Percentiles rank a stretch among this genome's conserved stretches.
phyloP scores from a whole-genome alignment of 1,140 invertebrate species.

The Teleopsis dalmanni region DNA sequence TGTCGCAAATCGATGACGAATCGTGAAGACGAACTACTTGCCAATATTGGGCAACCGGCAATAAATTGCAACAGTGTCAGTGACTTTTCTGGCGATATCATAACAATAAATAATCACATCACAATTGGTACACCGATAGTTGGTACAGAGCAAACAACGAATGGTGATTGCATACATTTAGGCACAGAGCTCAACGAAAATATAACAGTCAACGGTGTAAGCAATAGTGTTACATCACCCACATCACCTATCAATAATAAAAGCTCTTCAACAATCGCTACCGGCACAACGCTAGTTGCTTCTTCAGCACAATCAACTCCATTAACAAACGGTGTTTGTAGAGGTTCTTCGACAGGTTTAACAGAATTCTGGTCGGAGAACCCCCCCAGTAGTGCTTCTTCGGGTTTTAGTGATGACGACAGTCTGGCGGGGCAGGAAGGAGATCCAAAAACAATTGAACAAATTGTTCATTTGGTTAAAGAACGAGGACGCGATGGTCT shows the following conservation, averaged over 20 bases:
- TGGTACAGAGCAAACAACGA: slow-evolving; percentile 12
- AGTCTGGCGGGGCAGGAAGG: slow-evolving; percentile 65
- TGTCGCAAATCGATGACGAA: slow-evolving; percentile 54
- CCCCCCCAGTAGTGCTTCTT: slow-evolving; percentile 68
- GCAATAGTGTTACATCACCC: slow-evolving; percentile 8
- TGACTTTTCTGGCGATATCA: slow-evolving; percentile 13
- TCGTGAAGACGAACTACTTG: slow-evolving; percentile 46
- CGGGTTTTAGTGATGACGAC: slow-evolving; percentile 82
- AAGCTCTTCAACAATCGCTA: background rate
- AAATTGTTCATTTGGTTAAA: slow-evolving; percentile 70
- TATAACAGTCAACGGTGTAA: slow-evolving; percentile 38
- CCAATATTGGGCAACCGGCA: slow-evolving; percentile 40
- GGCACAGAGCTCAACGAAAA: slow-evolving; percentile 33
- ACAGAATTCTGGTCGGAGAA: slow-evolving; percentile 55
- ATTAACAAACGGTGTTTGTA: slow-evolving; percentile 26
- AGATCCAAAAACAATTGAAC: slow-evolving; percentile 57
- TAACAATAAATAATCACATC: slow-evolving; percentile 30
- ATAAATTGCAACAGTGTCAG: slow-evolving; percentile 20
- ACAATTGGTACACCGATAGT: too few species aligned
- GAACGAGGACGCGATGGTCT: slow-evolving; percentile 70
- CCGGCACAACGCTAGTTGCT: slow-evolving; percentile 7
- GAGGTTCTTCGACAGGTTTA: slow-evolving; percentile 15
- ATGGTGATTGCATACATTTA: slow-evolving; percentile 6
- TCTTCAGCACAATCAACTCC: slow-evolving; percentile 22
- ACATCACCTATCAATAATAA: slow-evolving; percentile 3